Percentiles rank a stretch among this genome's conserved stretches.
Evolutionary conservation across 1,140 invertebrate genomes (phyloP).

Genomic region (Aphaenogaster ashmeadi): DNA sequence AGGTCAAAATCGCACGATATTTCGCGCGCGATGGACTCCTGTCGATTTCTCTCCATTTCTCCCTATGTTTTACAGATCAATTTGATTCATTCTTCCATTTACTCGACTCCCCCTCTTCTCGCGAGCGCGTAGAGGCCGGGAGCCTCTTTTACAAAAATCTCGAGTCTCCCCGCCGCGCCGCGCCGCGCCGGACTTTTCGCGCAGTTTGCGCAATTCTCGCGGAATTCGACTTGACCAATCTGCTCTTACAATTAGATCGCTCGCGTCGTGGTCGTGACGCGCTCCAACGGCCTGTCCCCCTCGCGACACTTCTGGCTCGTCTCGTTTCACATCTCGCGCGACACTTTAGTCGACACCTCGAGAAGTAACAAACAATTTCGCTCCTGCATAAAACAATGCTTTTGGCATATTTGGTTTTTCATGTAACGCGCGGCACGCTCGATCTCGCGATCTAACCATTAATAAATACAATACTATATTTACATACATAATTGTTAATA

Average conservation of each 20-base stretch:
- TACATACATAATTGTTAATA: conserved; percentile 5
- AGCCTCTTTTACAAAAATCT: too few relatives aligned
- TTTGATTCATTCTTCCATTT: not conserved
- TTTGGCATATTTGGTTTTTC: not conserved
- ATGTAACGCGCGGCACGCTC: not conserved
- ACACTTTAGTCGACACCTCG: not conserved
- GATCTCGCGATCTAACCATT: not conserved
- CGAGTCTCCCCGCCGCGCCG: too few relatives aligned
- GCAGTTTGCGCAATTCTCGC: not conserved
- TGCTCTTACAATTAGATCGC: conserved; percentile 4
- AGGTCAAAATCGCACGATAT: not conserved
- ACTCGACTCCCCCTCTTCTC: not conserved
- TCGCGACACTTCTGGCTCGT: not conserved
- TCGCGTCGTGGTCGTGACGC: not conserved
- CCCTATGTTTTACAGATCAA: not conserved
- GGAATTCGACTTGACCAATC: not conserved
- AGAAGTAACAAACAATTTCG: not conserved
- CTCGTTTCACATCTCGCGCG: not conserved
- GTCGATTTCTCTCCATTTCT: not conserved
- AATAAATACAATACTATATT: conserved; percentile 12
- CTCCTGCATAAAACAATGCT: not conserved
- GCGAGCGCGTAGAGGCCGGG: not conserved
- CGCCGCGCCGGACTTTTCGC: not conserved
- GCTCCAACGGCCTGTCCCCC: not conserved
- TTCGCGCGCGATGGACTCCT: not conserved